These are phyloP conservation scores for Chlorocebus sabaeus DNA, from an alignment of 2,113 vertebrate species.

Conservation along the genomic window DNA sequence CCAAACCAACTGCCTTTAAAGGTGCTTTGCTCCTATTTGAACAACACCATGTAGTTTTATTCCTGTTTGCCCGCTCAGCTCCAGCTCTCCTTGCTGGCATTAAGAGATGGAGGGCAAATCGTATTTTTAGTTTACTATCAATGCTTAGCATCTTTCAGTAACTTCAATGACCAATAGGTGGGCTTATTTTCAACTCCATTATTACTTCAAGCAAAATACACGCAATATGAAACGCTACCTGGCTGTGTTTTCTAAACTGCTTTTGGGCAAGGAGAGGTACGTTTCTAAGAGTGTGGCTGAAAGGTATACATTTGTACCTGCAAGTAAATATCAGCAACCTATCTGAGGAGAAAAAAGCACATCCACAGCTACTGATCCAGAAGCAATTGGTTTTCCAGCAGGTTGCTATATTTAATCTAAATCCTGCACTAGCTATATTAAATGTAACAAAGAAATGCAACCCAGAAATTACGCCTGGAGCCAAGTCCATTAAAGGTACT, in stretches of 20 bases:
- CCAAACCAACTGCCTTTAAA: slow-evolving; percentile 67
- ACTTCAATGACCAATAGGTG: slow-evolving; percentile 75
- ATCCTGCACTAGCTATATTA: slow-evolving; percentile 83
- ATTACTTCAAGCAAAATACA: slow-evolving; percentile 60
- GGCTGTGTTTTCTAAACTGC: slow-evolving; percentile 65
- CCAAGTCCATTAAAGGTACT: slow-evolving; percentile 97
- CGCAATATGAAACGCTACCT: slow-evolving; percentile 42
- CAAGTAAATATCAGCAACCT: slow-evolving; percentile 58
- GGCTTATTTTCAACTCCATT: slow-evolving; percentile 63
- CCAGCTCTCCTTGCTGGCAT: slow-evolving; percentile 41
- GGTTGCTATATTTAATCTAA: slow-evolving; percentile 81
- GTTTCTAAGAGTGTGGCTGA: background rate
- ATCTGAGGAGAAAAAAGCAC: slow-evolving; percentile 77
- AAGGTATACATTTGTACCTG: slow-evolving; percentile 47
- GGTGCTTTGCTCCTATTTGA: slow-evolving; percentile 36
- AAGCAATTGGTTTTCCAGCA: slow-evolving; percentile 79
- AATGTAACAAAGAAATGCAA: slow-evolving; percentile 87
- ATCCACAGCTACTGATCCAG: slow-evolving; percentile 81
- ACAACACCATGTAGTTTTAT: background rate
- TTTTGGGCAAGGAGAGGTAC: slow-evolving; percentile 32
- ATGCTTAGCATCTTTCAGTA: slow-evolving; percentile 40
- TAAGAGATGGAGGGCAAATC: slow-evolving; percentile 19
- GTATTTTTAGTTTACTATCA: slow-evolving; percentile 57
- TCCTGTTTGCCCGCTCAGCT: background rate
- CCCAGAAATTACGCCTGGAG: slow-evolving; percentile 88